Percentiles rank a stretch among this genome's conserved stretches.
phyloP scores from a whole-genome alignment of 2,113 vertebrate genomes.

The Gambusia affinis region DNA sequence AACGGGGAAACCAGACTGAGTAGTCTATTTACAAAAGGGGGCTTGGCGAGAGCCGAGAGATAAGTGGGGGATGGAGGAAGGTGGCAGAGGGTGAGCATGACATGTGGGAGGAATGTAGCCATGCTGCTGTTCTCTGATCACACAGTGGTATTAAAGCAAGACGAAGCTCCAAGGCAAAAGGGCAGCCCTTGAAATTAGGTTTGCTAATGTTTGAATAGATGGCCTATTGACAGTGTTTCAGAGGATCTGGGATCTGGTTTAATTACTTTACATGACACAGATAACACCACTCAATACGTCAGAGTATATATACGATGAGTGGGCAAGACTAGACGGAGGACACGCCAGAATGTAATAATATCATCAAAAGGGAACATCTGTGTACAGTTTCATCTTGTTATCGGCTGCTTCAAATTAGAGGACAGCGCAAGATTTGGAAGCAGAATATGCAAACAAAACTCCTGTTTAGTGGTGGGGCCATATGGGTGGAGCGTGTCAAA shows the following conservation, averaged over 20 bases:
- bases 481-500: conserved; percentile 25
- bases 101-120: conserved; percentile 18
- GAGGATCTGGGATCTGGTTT: conserved; percentile 28
- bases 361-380: conserved; percentile 32
- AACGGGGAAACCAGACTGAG: conserved; percentile 51
- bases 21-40: conserved; percentile 59
- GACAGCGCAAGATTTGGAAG: neutral
- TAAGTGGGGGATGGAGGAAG: conserved; percentile 20
- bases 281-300: conserved; percentile 5
- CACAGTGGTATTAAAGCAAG: conserved; percentile 35
- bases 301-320: conserved; percentile 28
- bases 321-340: neutral
- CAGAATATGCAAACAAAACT: conserved; percentile 10
- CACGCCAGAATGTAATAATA: neutral
- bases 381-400: conserved; percentile 27
- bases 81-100: conserved; percentile 7
- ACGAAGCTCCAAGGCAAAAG: conserved; percentile 25
- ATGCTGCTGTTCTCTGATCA: conserved; percentile 37
- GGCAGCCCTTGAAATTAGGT: conserved; percentile 43
- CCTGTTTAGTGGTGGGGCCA: conserved; percentile 4
- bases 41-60: conserved; percentile 9
- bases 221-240: conserved; percentile 25
- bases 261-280: conserved; percentile 37
- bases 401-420: conserved; percentile 9
- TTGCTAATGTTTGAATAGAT: conserved; percentile 42